Evolutionary conservation across 1,140 invertebrate genomes (phyloP).

Genomic region (Drosophila orena): DNA sequence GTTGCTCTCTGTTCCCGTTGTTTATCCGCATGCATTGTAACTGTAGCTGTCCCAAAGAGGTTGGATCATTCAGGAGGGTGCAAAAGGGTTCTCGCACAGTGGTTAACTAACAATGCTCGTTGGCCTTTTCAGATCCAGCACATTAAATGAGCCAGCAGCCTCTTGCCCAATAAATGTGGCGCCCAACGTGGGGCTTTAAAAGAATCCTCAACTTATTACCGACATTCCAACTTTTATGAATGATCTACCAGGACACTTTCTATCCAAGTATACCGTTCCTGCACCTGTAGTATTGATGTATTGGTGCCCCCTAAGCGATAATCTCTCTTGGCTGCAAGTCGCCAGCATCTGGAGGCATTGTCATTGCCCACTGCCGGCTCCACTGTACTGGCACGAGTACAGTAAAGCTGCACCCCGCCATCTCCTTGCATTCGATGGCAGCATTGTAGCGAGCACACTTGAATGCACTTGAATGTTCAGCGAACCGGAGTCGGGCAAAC

Average conservation of each 20-base stretch:
- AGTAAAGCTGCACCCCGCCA: background rate
- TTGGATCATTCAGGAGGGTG: background rate
- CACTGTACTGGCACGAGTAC: constrained; percentile 20
- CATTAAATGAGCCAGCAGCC: background rate
- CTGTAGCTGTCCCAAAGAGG: constrained; percentile 55
- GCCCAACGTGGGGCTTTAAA: background rate
- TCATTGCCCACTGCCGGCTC: constrained; percentile 5
- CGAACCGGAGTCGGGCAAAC: constrained; percentile 56
- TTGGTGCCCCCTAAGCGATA: background rate
- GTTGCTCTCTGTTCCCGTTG: constrained; percentile 66
- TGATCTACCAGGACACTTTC: too few species aligned
- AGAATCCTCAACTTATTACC: too few species aligned
- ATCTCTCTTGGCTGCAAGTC: constrained; percentile 6
- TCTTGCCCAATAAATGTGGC: background rate
- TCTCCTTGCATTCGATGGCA: constrained; percentile 24
- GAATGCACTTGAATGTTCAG: constrained; percentile 69
- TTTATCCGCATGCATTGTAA: constrained; percentile 78
- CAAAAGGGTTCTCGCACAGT: constrained; percentile 24
- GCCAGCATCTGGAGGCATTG: background rate
- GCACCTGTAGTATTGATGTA: background rate
- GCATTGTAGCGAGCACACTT: constrained; percentile 54
- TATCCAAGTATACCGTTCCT: background rate
- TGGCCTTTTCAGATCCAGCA: constrained; percentile 10
- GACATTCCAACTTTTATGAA: too few species aligned
- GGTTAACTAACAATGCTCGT: constrained; percentile 19